These are phyloP conservation scores for Cephalopterus ornatus DNA, from an alignment of 2,113 vertebrate species.

Conservation along the genomic window DNA sequence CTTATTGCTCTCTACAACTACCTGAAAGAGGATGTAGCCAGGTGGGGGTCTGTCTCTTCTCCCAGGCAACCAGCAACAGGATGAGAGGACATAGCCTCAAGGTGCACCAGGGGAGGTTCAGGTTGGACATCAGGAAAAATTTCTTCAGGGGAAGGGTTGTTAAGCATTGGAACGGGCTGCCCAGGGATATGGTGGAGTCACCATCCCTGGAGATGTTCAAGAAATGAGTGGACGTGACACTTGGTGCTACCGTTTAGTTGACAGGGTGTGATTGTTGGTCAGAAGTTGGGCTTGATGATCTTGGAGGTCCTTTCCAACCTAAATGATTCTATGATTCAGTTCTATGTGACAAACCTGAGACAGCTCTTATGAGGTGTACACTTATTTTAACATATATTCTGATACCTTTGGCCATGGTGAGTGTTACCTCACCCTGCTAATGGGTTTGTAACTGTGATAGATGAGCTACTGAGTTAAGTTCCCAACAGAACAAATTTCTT, in stretches of 20 bases:
- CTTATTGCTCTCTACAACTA: neutral
- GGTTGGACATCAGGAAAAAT: neutral
- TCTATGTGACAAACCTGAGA: neutral
- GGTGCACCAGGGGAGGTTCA: neutral
- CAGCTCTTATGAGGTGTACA: neutral
- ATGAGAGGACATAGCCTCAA: neutral
- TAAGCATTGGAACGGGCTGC: neutral
- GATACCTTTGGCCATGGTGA: neutral
- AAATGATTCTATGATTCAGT: neutral
- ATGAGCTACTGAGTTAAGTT: neutral
- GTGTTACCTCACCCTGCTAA: neutral
- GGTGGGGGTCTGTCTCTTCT: neutral
- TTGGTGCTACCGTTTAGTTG: neutral
- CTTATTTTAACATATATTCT: neutral
- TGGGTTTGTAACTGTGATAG: neutral
- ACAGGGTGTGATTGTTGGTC: neutral
- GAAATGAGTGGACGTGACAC: neutral
- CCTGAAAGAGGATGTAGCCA: neutral
- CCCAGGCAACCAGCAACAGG: neutral
- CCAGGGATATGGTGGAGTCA: neutral
- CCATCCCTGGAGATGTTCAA: neutral
- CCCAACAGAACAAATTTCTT: neutral
- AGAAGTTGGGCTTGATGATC: neutral
- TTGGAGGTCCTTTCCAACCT: neutral
- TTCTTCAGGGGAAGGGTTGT: neutral